A percentile compares a stretch with the other conserved stretches of the same genome.
Evolutionary conservation across 1,140 invertebrate genomes (phyloP).

Genomic region (Drosophila leontia): DNA sequence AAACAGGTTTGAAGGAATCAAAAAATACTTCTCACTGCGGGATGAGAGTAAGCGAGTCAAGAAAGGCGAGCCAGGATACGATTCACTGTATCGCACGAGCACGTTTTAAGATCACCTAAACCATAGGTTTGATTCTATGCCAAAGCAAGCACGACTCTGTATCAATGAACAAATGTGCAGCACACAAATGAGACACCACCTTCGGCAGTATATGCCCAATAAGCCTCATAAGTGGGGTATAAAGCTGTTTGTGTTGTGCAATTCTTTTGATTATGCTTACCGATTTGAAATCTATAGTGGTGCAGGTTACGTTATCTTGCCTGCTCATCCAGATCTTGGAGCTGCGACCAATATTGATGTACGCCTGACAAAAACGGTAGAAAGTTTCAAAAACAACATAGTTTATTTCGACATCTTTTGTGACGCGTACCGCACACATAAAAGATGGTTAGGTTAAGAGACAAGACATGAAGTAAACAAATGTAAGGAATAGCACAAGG

Average conservation of each 20-base stretch:
- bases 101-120: neutral
- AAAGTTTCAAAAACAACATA: constrained; percentile 2
- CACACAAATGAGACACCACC: constrained; percentile 25
- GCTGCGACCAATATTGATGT: constrained; percentile 19
- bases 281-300: constrained; percentile 21
- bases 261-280: constrained; percentile 16
- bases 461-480: too few species aligned
- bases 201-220: constrained; percentile 30
- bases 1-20: too few species aligned
- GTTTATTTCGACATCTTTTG: constrained; percentile 15
- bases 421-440: too few species aligned
- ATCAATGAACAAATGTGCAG: neutral
- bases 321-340: constrained; percentile 26
- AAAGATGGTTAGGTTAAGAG: too few species aligned
- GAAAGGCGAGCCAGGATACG: neutral
- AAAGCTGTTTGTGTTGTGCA: constrained; percentile 21
- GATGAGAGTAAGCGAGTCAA: neutral
- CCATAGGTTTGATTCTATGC: neutral
- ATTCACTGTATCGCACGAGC: neutral
- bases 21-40: too few species aligned
- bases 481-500: too few species aligned
- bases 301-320: constrained; percentile 19
- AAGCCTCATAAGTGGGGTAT: neutral
- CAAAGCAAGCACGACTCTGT: neutral
- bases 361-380: neutral